Percentiles rank a stretch among this genome's conserved stretches.
phyloP scores from a whole-genome alignment of 2,888 invertebrate species.

The Ommatoiulus sabulosus region DNA sequence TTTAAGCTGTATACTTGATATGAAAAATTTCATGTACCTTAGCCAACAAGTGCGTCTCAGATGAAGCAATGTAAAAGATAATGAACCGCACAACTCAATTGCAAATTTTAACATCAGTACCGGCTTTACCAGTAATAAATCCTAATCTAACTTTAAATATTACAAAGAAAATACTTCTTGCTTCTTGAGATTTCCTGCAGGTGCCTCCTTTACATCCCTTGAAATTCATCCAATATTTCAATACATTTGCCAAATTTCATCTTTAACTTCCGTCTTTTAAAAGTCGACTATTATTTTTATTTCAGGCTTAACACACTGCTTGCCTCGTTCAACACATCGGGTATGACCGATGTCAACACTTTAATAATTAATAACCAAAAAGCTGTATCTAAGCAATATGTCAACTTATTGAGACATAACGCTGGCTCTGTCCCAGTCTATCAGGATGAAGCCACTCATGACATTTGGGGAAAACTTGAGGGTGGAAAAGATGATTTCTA shows the following conservation, averaged over 20 bases:
- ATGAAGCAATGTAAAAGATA: no score
- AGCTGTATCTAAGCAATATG: background rate
- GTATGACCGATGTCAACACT: conserved; percentile 40
- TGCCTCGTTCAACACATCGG: conserved; percentile 23
- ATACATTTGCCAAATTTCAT: background rate
- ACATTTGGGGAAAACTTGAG: conserved; percentile 39
- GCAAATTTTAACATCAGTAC: no score
- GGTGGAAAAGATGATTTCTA: conserved; percentile 56
- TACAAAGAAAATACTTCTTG: no score
- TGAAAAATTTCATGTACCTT: no score
- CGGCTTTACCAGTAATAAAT: no score
- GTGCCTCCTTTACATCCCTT: background rate
- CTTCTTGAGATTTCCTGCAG: background rate
- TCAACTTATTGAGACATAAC: background rate
- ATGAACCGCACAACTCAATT: no score
- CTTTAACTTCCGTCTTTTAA: no score
- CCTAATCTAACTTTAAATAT: no score
- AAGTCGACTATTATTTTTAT: background rate
- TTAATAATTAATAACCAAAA: conserved; percentile 50
- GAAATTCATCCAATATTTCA: background rate
- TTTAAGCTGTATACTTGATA: no score
- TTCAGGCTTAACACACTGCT: conserved; percentile 45
- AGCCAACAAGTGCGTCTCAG: no score
- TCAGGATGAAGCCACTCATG: conserved; percentile 44
- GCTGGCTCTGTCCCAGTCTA: conserved; percentile 48